Conservation (phyloP, 2,113 vertebrate genomes). For the Archilochus colubris region DNA sequence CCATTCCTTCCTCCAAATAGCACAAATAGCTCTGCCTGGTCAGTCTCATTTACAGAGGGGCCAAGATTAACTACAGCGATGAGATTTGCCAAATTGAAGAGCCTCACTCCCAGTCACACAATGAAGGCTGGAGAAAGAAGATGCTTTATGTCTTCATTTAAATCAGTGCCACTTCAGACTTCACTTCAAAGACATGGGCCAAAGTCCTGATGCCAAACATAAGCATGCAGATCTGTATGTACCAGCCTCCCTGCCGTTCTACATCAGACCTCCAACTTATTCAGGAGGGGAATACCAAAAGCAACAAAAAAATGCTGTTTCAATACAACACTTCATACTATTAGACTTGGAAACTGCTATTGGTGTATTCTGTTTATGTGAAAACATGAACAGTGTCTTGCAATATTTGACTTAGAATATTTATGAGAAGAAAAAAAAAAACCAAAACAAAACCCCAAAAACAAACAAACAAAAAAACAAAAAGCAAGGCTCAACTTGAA, state of each 20-base stretch:
- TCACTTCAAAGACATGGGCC: not conserved
- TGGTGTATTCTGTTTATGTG: not conserved
- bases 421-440: not conserved
- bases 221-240: accelerated
- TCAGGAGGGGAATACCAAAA: not conserved
- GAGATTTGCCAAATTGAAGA: not conserved
- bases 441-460: not conserved
- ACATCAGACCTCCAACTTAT: not conserved
- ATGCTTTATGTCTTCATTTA: not conserved
- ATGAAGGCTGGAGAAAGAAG: not conserved
- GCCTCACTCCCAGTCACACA: not conserved
- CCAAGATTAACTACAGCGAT: not conserved
- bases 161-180: not conserved
- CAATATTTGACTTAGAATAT: not conserved
- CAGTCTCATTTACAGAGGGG: not conserved
- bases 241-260: not conserved
- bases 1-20: not conserved
- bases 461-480: not conserved
- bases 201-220: not conserved
- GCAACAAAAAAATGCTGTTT: not conserved
- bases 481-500: not conserved
- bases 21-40: not conserved
- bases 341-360: not conserved
- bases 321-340: not conserved
- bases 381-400: not conserved